Conservation (phyloP, 2,888 invertebrate species). For the Brassicogethes aeneus region DNA sequence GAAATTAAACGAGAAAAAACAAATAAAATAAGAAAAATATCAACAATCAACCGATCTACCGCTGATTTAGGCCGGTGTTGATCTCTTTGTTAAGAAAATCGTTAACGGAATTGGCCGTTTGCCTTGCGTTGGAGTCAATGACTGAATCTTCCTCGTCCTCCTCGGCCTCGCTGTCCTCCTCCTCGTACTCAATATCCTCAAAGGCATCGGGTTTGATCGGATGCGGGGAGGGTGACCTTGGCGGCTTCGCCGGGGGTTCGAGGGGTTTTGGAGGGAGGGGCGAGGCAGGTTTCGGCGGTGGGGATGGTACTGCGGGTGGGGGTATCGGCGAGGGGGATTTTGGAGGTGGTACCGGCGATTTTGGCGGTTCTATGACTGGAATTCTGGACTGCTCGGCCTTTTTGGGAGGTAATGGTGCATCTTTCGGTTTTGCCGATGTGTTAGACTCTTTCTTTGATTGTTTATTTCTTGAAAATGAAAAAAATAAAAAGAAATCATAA, state of each 20-base stretch:
- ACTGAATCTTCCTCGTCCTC: slow-evolving; percentile 28
- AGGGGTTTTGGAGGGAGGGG: slow-evolving; percentile 12
- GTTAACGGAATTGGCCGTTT: slow-evolving; percentile 16
- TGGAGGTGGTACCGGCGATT: slow-evolving; percentile 10
- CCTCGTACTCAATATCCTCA: slow-evolving; percentile 28
- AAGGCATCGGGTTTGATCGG: slow-evolving; percentile 27
- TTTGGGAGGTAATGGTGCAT: slow-evolving; percentile 15
- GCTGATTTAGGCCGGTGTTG: slow-evolving; percentile 9
- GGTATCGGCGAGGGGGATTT: slow-evolving; percentile 9
- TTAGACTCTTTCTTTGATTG: slow-evolving; percentile 24
- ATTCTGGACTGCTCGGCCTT: slow-evolving; percentile 18
- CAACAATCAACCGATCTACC: slow-evolving; percentile 10
- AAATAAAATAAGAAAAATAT: no score
- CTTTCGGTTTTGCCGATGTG: slow-evolving; percentile 11
- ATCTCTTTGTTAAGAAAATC: slow-evolving; percentile 23
- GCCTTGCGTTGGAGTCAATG: slow-evolving; percentile 17
- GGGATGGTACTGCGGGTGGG: slow-evolving; percentile 6
- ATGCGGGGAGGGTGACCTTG: slow-evolving; percentile 34
- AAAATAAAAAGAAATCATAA: slow-evolving; percentile 16
- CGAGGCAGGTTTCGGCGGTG: slow-evolving; percentile 8
- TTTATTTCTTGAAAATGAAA: slow-evolving; percentile 29
- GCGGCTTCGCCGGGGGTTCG: slow-evolving; percentile 29
- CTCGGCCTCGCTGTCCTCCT: slow-evolving; percentile 19
- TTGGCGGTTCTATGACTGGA: slow-evolving; percentile 19
- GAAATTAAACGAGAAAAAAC: not conserved